These are phyloP conservation scores for Gasterosteus aculeatus DNA, from an alignment of 2,113 vertebrate genomes.

Conservation along the genomic window DNA sequence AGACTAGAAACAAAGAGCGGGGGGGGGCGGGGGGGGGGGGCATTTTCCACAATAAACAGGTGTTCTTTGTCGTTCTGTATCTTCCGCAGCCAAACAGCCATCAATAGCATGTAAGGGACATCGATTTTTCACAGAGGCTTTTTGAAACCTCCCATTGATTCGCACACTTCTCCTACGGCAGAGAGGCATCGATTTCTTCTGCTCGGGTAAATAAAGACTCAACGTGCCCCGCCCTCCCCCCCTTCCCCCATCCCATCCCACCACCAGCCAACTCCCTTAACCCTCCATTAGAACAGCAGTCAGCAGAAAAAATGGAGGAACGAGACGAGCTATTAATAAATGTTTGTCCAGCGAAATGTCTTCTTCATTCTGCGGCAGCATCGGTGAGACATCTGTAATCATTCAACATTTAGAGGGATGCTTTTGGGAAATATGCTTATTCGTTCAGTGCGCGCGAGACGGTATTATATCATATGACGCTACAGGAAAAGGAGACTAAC, in stretches of 20 bases:
- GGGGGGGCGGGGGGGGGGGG: neutral
- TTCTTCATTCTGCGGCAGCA: slow-evolving; percentile 2
- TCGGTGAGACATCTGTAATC: neutral
- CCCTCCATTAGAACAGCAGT: slow-evolving; percentile 42
- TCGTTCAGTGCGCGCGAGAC: neutral
- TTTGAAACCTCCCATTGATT: slow-evolving; percentile 81
- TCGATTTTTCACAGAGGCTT: slow-evolving; percentile 78
- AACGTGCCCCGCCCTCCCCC: slow-evolving; percentile 43
- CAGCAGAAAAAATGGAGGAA: slow-evolving; percentile 50
- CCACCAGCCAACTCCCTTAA: slow-evolving; percentile 37
- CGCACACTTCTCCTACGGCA: slow-evolving; percentile 73
- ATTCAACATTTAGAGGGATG: neutral
- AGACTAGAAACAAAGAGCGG: slow-evolving; percentile 36
- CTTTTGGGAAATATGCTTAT: neutral
- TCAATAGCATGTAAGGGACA: slow-evolving; percentile 77
- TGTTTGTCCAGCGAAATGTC: slow-evolving; percentile 22
- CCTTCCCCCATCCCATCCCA: neutral
- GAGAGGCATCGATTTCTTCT: slow-evolving; percentile 74
- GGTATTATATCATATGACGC: neutral
- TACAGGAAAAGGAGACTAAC: neutral
- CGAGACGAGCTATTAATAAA: slow-evolving; percentile 25
- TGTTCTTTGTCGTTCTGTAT: slow-evolving; percentile 70
- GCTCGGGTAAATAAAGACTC: slow-evolving; percentile 80
- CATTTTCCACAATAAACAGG: slow-evolving; percentile 69
- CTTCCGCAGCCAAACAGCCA: slow-evolving; percentile 73